A percentile compares a stretch with the other conserved stretches of the same genome.
These are phyloP conservation scores for Oreortyx pictus DNA, from an alignment of 2,797 vertebrate species.

Conservation along the genomic window DNA sequence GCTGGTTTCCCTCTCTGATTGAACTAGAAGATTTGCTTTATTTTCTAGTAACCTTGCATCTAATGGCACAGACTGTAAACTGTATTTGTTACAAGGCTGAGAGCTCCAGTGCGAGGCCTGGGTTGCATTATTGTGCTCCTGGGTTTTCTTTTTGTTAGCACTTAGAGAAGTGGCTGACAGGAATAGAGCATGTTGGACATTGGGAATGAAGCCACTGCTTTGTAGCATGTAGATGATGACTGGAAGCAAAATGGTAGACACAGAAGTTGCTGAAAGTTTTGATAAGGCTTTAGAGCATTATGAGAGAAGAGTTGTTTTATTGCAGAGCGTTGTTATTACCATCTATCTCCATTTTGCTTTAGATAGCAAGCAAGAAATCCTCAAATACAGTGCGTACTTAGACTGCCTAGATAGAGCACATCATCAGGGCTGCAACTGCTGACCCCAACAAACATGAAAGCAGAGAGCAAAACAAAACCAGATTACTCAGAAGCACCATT, in stretches of 20 bases:
- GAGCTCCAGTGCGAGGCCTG: neutral
- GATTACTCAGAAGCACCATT: neutral
- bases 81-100: neutral
- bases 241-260: neutral
- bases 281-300: neutral
- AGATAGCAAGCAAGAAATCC: neutral
- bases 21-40: slow-evolving; percentile 37
- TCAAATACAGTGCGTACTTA: neutral
- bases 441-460: rapidly evolving
- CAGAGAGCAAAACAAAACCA: neutral
- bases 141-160: neutral
- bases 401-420: neutral
- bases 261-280: neutral
- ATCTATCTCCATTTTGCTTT: slow-evolving; percentile 24
- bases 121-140: neutral
- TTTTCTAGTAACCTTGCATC: slow-evolving; percentile 32
- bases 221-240: neutral
- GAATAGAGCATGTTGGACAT: neutral
- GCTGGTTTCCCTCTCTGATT: slow-evolving; percentile 40
- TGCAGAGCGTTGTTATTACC: neutral
- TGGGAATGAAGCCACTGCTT: neutral
- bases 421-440: neutral
- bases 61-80: slow-evolving; percentile 18
- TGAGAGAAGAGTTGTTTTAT: neutral
- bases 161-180: neutral